These are phyloP conservation scores for Gastrophryne carolinensis DNA, from an alignment of 2,797 vertebrate species.

Conservation along the genomic window DNA sequence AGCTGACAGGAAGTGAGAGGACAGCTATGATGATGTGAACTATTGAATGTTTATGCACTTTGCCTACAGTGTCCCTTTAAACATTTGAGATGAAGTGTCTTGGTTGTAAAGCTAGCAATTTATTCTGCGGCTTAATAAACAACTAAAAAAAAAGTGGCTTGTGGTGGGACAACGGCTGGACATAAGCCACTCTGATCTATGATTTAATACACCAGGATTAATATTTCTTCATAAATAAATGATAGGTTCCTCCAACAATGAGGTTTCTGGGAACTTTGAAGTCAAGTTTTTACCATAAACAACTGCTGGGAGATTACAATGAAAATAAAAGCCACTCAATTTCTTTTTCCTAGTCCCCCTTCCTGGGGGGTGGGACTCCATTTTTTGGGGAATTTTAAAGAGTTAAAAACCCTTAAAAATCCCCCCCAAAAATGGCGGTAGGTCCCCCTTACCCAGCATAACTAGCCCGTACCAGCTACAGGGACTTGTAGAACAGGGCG, in stretches of 20 bases:
- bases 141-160: conserved; percentile 18
- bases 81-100: background rate
- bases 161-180: conserved; percentile 2
- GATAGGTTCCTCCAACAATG: conserved; percentile 2
- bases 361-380: too few species aligned
- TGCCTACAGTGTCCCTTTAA: too few species aligned
- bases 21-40: too few species aligned
- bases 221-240: conserved; percentile 33
- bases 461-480: too few species aligned
- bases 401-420: too few species aligned
- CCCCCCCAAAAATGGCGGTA: too few species aligned
- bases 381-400: too few species aligned
- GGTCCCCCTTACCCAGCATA: too few species aligned
- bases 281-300: conserved; percentile 22
- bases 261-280: conserved; percentile 24
- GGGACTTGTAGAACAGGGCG: too few species aligned
- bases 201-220: conserved; percentile 22
- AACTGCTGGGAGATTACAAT: conserved; percentile 10
- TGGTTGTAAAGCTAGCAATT: conserved; percentile 14
- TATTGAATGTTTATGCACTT: too few species aligned
- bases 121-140: conserved; percentile 22
- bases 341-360: too few species aligned
- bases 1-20: too few species aligned
- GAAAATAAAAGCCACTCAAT: conserved; percentile 16
- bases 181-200: conserved; percentile 10